Evolutionary conservation across 2,113 vertebrate genomes (phyloP), one percentile per base, ranked within the genome.

Genomic region (Caretta caretta): DNA sequence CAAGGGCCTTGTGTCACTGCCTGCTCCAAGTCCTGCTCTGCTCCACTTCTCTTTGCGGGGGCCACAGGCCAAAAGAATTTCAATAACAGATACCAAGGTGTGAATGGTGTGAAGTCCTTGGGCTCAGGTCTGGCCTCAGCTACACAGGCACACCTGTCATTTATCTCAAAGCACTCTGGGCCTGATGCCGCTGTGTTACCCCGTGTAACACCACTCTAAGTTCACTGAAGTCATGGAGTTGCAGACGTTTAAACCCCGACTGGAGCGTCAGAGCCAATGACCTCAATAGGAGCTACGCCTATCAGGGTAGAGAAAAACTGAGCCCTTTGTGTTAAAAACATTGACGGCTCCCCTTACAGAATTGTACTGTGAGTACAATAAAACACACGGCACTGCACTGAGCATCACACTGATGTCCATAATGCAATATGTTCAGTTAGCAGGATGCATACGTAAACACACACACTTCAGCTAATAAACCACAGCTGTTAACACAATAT

Each of bases 401-500:
- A 48, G 72, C 42, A 76, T 76, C 11, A 14, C 10, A 12, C 42
- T 46, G 12, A 46, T 0, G 1, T 12, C 48, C 31, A 8, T 2
- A 16, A 8, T 49, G 17, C 72, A 8, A 0, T 2, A 7, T 5
- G 53, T 3, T 82, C 62, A 6, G 42, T 6, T 56, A 14, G n/a
- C 75, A 59, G 59, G 20, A 2, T 11, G 31, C 10, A 4, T 29
- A 27, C 1, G 9, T 7, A 3, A 8, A 65, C 0, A 0, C 4
- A 10, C 29, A n/a, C 27, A 50, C 69, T 14, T 48, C 42, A 38
- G 19, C 65, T 57, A 25, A 50, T 31, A 89, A 83, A 8, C 10
- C 17, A 56, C 29, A 69, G n/a, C 42, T 10, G 27, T 5, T 86
- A 69, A 50, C 14, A 25, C 5, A 20, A 20, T 8, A 46, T 3